Conservation (phyloP, 64 coral and sea anemone species). For the Actinia equina region DNA sequence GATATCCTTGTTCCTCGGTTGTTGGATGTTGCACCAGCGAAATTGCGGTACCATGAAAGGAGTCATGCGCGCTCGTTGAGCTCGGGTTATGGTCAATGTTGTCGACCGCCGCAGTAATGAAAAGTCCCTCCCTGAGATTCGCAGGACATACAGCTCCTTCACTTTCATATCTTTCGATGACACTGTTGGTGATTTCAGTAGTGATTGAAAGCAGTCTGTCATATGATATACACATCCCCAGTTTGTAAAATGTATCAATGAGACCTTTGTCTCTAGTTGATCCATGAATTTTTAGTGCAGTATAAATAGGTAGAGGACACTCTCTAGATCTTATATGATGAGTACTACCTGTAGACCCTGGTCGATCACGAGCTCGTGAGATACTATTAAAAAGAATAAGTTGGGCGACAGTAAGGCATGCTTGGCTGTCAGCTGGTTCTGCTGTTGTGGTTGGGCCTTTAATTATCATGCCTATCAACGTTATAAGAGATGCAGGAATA, state of each 20-base stretch:
- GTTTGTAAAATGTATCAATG: conserved; percentile 42
- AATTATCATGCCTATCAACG: not conserved
- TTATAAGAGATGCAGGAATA: not conserved
- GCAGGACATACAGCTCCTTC: conserved; percentile 50
- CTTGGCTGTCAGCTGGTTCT: conserved; percentile 25
- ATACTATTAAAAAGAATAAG: conserved; percentile 44
- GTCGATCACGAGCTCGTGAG: not conserved
- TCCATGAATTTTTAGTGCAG: conserved; percentile 57
- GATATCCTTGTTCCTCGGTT: not conserved
- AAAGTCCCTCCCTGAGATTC: conserved; percentile 26
- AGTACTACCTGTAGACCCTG: not conserved
- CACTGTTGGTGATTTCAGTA: conserved; percentile 51
- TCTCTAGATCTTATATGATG: conserved; percentile 33
- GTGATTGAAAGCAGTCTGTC: conserved; percentile 53
- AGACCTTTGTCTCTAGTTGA: conserved; percentile 42
- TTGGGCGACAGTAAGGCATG: conserved; percentile 48
- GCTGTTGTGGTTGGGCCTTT: conserved; percentile 6
- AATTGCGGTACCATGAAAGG: conserved; percentile 62
- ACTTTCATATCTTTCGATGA: conserved; percentile 32
- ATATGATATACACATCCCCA: conserved; percentile 62
- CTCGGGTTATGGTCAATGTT: conserved; percentile 62
- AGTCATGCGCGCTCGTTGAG: conserved; percentile 39
- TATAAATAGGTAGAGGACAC: conserved; percentile 48
- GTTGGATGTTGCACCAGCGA: conserved; percentile 55
- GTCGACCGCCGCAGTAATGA: conserved; percentile 51